Percentiles rank a stretch among this genome's conserved stretches.
phyloP scores from a whole-genome alignment of 2,888 invertebrate genomes.

The Myathropa florea region DNA sequence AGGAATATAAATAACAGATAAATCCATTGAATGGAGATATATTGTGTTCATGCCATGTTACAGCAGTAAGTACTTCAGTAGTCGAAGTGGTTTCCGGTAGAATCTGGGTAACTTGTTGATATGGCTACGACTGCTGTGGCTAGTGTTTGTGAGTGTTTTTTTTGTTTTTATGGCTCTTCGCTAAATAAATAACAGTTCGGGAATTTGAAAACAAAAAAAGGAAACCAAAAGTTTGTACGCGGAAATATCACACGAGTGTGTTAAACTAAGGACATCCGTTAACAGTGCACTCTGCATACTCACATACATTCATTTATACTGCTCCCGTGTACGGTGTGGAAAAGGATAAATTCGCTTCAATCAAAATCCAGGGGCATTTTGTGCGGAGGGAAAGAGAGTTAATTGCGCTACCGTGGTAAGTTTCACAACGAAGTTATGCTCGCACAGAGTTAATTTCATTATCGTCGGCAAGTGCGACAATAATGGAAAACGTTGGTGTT shows the following conservation, averaged over 20 bases:
- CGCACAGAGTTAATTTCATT: conserved; percentile 31
- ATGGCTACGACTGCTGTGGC: background rate
- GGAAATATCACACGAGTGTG: background rate
- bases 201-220: background rate
- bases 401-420: conserved; percentile 44
- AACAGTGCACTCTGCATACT: background rate
- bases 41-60: background rate
- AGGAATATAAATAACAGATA: background rate
- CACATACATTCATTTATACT: background rate
- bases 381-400: background rate
- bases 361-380: background rate
- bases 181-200: background rate
- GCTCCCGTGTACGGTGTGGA: conserved; percentile 3
- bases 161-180: conserved; percentile 3
- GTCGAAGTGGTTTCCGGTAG: background rate
- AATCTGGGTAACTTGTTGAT: background rate
- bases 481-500: conserved; percentile 36
- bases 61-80: background rate
- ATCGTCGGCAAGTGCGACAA: conserved; percentile 25
- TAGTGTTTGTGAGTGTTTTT: background rate
- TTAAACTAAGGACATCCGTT: background rate
- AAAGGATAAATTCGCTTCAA: background rate
- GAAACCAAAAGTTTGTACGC: background rate
- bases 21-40: background rate
- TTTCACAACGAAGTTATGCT: conserved; percentile 45